phyloP scores from a whole-genome alignment of 2,888 invertebrate genomes.

The Pachymerium ferrugineum region DNA sequence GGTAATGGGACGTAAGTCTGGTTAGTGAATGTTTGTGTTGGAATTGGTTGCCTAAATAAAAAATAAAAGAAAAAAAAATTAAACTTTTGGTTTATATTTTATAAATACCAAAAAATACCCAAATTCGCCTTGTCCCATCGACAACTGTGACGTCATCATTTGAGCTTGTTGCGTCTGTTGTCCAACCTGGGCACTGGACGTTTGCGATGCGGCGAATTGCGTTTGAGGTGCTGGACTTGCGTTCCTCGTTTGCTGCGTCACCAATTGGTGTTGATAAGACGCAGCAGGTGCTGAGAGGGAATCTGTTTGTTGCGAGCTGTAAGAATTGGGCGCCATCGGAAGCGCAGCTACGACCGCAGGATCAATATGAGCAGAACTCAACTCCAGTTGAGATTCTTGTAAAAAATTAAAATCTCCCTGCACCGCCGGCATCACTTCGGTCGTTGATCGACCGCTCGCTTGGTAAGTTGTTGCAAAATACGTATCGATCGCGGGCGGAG shows the following conservation, averaged over 20 bases:
- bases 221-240: neutral
- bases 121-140: neutral
- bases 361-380: conserved; percentile 53
- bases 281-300: neutral
- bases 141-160: neutral
- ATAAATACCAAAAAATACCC: neutral
- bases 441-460: conserved; percentile 32
- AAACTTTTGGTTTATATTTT: neutral
- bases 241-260: neutral
- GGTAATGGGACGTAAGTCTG: conserved; percentile 59
- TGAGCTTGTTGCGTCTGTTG: neutral
- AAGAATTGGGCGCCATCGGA: neutral
- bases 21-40: conserved; percentile 79
- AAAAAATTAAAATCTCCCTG: conserved; percentile 53
- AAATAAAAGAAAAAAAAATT: neutral
- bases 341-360: conserved; percentile 51
- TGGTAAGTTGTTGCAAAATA: neutral
- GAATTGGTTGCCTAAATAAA: conserved; percentile 52
- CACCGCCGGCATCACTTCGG: conserved; percentile 42
- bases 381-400: conserved; percentile 74
- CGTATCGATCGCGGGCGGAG: neutral
- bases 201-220: neutral
- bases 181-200: neutral
- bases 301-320: neutral
- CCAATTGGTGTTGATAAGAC: neutral